These are phyloP conservation scores for Hedychridium roseum DNA, from an alignment of 2,888 invertebrate species.

Conservation along the genomic window DNA sequence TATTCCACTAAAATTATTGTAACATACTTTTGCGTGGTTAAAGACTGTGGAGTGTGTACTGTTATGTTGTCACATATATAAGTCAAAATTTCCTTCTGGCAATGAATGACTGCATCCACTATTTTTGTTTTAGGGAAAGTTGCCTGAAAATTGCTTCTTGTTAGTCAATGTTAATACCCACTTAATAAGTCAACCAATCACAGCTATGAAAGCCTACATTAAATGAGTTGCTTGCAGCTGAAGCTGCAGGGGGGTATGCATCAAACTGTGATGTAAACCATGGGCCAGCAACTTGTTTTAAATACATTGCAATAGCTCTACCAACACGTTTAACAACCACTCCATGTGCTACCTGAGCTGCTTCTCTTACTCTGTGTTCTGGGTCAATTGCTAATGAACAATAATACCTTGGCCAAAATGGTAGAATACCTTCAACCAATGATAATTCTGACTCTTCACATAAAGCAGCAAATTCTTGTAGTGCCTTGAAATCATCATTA, in stretches of 20 bases:
- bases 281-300: conserved; percentile 79
- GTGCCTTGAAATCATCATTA: conserved; percentile 67
- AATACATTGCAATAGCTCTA: conserved; percentile 79
- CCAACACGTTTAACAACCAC: conserved; percentile 74
- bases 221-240: conserved; percentile 75
- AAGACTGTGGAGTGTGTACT: conserved; percentile 68
- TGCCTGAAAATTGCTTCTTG: conserved; percentile 63
- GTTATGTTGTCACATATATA: conserved; percentile 78
- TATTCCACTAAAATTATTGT: conserved; percentile 2
- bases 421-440: conserved; percentile 75
- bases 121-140: conserved; percentile 84
- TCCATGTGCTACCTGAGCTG: conserved; percentile 77
- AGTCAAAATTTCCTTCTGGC: conserved; percentile 80
- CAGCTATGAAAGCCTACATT: conserved; percentile 57
- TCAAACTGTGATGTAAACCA: conserved; percentile 91
- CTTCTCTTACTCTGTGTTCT: conserved; percentile 85
- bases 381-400: conserved; percentile 77
- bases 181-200: not conserved
- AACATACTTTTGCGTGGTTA: conserved; percentile 66
- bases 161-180: too few relatives aligned
- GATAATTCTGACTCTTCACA: conserved; percentile 73
- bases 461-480: conserved; percentile 81
- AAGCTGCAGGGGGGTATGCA: conserved; percentile 84
- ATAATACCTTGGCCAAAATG: conserved; percentile 86
- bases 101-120: conserved; percentile 81